These are phyloP conservation scores for Polyploca ridens DNA, from an alignment of 2,888 invertebrate species.

Conservation along the genomic window DNA sequence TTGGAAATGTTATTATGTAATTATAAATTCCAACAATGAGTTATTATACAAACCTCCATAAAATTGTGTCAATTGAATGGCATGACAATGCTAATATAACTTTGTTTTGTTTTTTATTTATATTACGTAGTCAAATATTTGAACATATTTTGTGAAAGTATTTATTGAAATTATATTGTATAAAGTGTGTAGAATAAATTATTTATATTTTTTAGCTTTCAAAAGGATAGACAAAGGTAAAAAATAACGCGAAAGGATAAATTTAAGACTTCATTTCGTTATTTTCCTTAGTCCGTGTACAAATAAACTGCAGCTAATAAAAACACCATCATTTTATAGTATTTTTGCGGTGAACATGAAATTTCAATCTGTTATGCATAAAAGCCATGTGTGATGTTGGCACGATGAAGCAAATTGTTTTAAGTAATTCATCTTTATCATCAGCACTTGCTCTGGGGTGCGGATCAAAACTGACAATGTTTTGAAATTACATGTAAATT, in stretches of 20 bases:
- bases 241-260: slow-evolving; percentile 24
- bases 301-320: neutral
- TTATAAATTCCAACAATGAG: too few species aligned
- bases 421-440: neutral
- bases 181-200: slow-evolving; percentile 29
- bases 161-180: slow-evolving; percentile 15
- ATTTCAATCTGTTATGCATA: neutral
- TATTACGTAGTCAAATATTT: neutral
- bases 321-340: neutral
- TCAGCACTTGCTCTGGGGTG: neutral
- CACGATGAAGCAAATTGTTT: neutral
- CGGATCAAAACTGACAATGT: neutral
- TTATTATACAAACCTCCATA: too few species aligned
- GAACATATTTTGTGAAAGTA: neutral
- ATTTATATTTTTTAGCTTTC: slow-evolving; percentile 74
- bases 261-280: slow-evolving; percentile 22
- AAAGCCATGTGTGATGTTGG: neutral
- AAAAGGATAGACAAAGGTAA: slow-evolving; percentile 82
- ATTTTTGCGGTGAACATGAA: neutral
- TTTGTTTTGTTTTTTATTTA: neutral
- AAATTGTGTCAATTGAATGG: too few species aligned
- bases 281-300: slow-evolving; percentile 14
- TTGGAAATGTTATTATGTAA: too few species aligned
- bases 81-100: too few species aligned
- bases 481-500: too few species aligned